Evolutionary conservation across 1,140 invertebrate species (phyloP), one percentile per base, ranked within the genome.

Genomic region (Aphaenogaster ashmeadi): DNA sequence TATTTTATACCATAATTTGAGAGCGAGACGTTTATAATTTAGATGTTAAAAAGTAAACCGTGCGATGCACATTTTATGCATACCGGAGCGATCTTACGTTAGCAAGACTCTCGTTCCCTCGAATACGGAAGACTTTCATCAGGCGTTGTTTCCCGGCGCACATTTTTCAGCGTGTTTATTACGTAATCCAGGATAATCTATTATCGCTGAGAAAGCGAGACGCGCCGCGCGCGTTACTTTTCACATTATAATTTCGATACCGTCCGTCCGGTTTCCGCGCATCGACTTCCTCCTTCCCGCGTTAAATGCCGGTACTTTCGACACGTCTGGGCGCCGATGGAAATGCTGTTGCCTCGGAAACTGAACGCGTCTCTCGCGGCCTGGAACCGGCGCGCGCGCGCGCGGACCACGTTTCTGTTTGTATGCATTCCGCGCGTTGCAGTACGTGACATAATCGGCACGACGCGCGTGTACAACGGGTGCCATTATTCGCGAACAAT

Each of bases 371-470:
- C 36, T 38, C 58, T 33, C 67, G 58, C 47, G 54, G 56, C 44
- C 47, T 47, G 77, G 56, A 36, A 58, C 15, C 33, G 50, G 11
- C 60, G 50, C 38, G 44, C 67, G 44, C 67, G 15, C 11, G 71
- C 47, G 27, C 52, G 56, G 47, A 50, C 21, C 62, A 11, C 52
- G 84, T 38, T 90, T 91, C 90, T 88, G 66, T 89, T 87, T 67
- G 89, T 86, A 91, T 89, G 90, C 89, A 87, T 91, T 90, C 87
- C 89, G 62, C 89, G 87, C 60, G 87, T 90, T 60, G 54, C 72
- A 36, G 58, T 91, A 87, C 88, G 88, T 89, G 90, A 88, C 90
- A 85, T 91, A 90, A 92, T 90, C 91, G 84, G 60, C 79, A 81
- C 71, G 52, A 87, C 90, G 87, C 87, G 89, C 87, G 66, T 91